Evolutionary conservation across 2,797 vertebrate species (phyloP), one percentile per base, ranked within the genome.

Genomic region (Rhynchonycteris naso): DNA sequence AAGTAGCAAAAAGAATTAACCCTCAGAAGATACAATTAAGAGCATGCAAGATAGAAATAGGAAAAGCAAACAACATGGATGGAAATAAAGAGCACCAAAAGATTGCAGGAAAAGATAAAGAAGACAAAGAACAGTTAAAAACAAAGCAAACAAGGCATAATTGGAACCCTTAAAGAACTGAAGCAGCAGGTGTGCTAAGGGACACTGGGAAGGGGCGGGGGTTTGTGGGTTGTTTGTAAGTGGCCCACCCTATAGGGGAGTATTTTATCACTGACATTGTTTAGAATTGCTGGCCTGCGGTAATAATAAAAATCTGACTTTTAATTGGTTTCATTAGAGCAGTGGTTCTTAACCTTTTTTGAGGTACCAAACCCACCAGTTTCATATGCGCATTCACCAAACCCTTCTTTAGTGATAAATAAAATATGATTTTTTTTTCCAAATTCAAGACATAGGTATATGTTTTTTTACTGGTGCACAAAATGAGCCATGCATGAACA

Each of bases 151-250:
- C 30, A 63, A 66, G 72, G 30, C 21, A 7, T 68, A 30, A 35
- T 19, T 16, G 10, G 7, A 78, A n/a, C 76, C 74, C 30, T 86
- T 52, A 24, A n/a, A 24, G 15, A 69, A 38, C 19, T 52, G n/a
- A 61, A 38, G n/a, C 43, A 52, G 74, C 7, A 43, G 54, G 43
- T 22, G 13, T 35, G 22, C 16, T 69, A 85, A 52, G 63, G n/a
- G 26, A 38, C 28, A 4, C 10, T 65, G 28, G 22, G 10, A 28
- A 3, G 5, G 22, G 6, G 1, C 4, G 0, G 2, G 30, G 2
- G 30, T 2, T 6, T 14, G 0, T 1, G 38, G 47, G 28, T 10
- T 33, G 69, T 13, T 66, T 75, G 50, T 66, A 50, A 47, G 21
- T 24, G 5, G 33, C 13, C 19, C 30, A 13, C 19, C 33, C 50